Evolutionary conservation across 2,888 invertebrate genomes (phyloP), one percentile per base, ranked within the genome.

Genomic region (Eupeodes luniger): DNA sequence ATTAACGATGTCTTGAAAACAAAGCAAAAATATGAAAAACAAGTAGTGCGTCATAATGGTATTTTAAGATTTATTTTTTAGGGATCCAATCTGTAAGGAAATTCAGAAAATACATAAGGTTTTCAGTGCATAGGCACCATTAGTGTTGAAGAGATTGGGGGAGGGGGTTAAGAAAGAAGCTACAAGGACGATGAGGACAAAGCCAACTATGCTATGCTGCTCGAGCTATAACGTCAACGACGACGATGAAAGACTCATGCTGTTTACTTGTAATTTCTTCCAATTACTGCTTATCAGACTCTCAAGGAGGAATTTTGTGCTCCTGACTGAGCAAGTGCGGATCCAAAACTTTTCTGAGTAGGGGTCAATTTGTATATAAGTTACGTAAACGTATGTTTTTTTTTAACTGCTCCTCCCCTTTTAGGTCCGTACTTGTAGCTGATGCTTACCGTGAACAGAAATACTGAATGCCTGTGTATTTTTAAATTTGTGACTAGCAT

Each of bases 241-340:
- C 11, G 47, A 11, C 19, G 19, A 57, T 12, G 67, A 40, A 40
- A 40, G 77, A 59, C 61, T 59, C 77, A n/a, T 67, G 49, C 16
- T 78, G 62, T 72, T 57, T 27, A 57, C 12, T 57, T 80, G 74
- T 81, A 74, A 74, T 81, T 81, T 67, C 81, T 62, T 67, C 69
- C 76, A 76, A 81, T 81, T 70, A 81, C 76, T 69, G 47, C 69
- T 70, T 81, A 34, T 76, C 36, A 57, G 62, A 47, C 53, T 62
- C 69, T 69, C 55, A 49, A 81, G 81, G 7, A 74, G 64, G 49
- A 74, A 64, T 47, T 74, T 19, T 34, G 27, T 57, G 16, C 66
- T 16, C 59, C 36, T 66, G 47, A 19, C 34, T 55, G 55, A 12
- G 47, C 66, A 57, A 27, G 27, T 57, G 27, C 57, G 27, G 12